These are phyloP conservation scores for Acronicta leporina DNA, from an alignment of 2,888 invertebrate genomes.

Conservation along the genomic window DNA sequence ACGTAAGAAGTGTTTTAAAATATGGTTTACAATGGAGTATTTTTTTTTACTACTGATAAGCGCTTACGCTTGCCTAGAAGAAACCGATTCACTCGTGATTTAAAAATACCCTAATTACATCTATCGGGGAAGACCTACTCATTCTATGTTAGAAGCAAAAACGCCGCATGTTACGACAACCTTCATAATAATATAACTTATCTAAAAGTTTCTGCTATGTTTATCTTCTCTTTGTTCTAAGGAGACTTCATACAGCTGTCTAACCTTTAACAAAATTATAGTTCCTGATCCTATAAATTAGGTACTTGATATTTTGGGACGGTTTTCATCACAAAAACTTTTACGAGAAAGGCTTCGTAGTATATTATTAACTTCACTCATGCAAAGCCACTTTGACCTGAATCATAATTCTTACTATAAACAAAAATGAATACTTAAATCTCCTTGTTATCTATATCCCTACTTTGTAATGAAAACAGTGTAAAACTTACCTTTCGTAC, in stretches of 20 bases:
- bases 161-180: no score
- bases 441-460: background rate
- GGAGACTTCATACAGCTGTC: background rate
- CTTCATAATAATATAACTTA: no score
- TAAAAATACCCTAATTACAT: no score
- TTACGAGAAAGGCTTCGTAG: slow-evolving; percentile 12
- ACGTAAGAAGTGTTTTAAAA: no score
- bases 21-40: no score
- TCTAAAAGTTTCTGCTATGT: no score
- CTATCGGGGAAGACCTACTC: no score
- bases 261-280: slow-evolving; percentile 2
- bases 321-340: slow-evolving; percentile 7
- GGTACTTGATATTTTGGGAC: background rate
- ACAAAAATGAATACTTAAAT: slow-evolving; percentile 18
- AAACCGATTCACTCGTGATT: no score
- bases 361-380: slow-evolving; percentile 14
- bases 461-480: slow-evolving; percentile 28
- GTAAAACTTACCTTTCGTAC: slow-evolving; percentile 25
- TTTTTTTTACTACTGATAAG: no score
- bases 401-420: slow-evolving; percentile 6
- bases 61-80: no score
- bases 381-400: slow-evolving; percentile 27
- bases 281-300: background rate
- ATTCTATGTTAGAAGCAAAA: no score
- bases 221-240: no score